A percentile compares a stretch with the other conserved stretches of the same genome.
Conservation (phyloP, 2,888 invertebrate genomes). For the Deilephila elpenor region DNA sequence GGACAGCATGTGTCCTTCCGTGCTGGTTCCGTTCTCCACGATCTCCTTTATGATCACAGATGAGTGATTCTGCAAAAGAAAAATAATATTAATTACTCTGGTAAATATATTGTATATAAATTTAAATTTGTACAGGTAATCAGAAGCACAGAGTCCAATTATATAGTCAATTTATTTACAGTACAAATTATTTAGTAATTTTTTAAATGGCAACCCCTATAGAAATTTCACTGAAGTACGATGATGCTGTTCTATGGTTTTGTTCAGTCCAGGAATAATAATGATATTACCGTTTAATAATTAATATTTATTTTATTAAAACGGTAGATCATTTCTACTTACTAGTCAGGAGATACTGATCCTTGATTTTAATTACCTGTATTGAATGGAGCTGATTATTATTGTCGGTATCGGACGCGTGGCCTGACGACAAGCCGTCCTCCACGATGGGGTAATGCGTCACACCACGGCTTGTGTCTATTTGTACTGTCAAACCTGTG, state of each 20-base stretch:
- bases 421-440: constrained; percentile 97
- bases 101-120: neutral
- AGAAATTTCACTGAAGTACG: no score
- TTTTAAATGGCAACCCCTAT: no score
- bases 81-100: neutral
- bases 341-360: no score
- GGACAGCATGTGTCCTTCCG: constrained; percentile 87
- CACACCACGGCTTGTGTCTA: constrained; percentile 78
- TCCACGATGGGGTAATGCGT: constrained; percentile 95
- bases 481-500: constrained; percentile 52
- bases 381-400: constrained; percentile 85
- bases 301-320: no score
- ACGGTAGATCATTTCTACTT: no score
- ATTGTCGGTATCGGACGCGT: constrained; percentile 96
- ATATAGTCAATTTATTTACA: no score
- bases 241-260: no score
- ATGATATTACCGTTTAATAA: no score
- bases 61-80: constrained; percentile 57
- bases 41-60: constrained; percentile 76
- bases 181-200: no score
- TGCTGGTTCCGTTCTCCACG: constrained; percentile 89
- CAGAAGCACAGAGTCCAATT: no score
- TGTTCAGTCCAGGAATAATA: no score
- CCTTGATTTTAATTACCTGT: constrained; percentile 41
- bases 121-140: no score